Base-by-base conservation (phyloP, 2,888 invertebrate species). In the Drosophila melanocephala region DNA sequence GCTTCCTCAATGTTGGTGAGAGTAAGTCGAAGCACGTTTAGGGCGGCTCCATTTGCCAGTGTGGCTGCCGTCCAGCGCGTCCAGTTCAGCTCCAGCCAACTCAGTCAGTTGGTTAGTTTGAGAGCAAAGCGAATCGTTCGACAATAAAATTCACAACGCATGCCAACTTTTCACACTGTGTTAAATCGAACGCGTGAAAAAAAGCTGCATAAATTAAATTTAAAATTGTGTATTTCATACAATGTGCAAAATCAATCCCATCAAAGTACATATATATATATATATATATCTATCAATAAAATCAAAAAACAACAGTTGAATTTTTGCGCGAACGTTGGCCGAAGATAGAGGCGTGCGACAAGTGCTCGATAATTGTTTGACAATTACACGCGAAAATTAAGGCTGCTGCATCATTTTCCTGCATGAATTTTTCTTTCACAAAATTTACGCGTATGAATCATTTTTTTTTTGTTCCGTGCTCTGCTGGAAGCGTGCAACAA, bases 31-130 rank as follows among this genome's bases (percentile, higher is more conserved):
- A 47, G 52, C 62, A 52, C 60, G 66, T 81, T 68, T 77, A 77
- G 83, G 84, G 83, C 83, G 84, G 83, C 84, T 84, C 84, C 84
- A 74, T 72, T 75, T 67, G 67, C 51, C 57, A 60, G 60, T 56
- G 47, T 9, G 5, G 47, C 26, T 47, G 28, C 61, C 76, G 82
- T 74, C 68, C 83, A 79, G 69, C 70, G 70, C 55, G 81, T 77
- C 61, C 81, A 79, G 75, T 71, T 65, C 32, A 71, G 75, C 76
- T 79, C 71, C 77, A 79, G 76, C 81, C 69, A 82, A 74, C 72
- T 75, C 58, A 80, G 64, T 81, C 72, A 79, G 81, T 81, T 79
- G 70, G 79, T 79, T 81, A 58, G 53, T 60, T 65, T 33, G 62
- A 65, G 66, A 69, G 72, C 72, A 28, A 70, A 72, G 68, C 70